Base-by-base conservation (phyloP, 1,140 invertebrate species). In the Pteromalus puparum region DNA sequence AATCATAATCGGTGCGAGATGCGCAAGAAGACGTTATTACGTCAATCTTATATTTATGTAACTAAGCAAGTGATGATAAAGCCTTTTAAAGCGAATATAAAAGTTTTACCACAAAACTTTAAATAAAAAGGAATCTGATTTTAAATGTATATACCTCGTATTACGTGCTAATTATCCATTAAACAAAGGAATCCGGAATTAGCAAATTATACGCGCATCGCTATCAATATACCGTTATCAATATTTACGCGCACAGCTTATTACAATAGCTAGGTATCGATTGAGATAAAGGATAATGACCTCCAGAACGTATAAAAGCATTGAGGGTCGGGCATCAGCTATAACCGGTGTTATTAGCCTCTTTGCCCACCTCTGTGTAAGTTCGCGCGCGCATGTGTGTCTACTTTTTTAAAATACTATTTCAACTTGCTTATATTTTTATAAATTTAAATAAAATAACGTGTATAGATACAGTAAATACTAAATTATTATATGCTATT, bases 261-360 rank as follows among this genome's bases (percentile, higher is more conserved):
- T 13, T 70, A 28, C 21, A 24, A 28, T 24, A 26, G 21, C 13
- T 28, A n/a, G n/a, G 15, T 74, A 74, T 74, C 34, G 72, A 42
- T 74, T 34, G 10, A 15, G 3, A 74, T 38, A 74, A 74, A 42
- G 72, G 72, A 74, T 74, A 74, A 74, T 9, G 72, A 74, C 72
- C 72, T 74, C 72, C 3, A n/a, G 4, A 74, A 18, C 34, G 34
- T 42, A 18, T 42, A 18, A 21, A 74, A 74, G 34, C 21, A 28
- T 28, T 42, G 34, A 74, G 21, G 10, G 34, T 21, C 26, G 4
- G 12, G 2, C 4, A 3, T 74, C 7, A 74, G 18, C 53, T 21
- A 21, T n/a, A n/a, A 38, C 9, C 38, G 38, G 38, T 10, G 38
- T 7, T 38, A 38, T 38, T 9, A 9, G 38, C 38, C 7, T 30